Evolutionary conservation across 35 echinoderm and acorn worm species (phyloP), one percentile per base, ranked within the genome.

Genomic region (Stichopus chloronotus): DNA sequence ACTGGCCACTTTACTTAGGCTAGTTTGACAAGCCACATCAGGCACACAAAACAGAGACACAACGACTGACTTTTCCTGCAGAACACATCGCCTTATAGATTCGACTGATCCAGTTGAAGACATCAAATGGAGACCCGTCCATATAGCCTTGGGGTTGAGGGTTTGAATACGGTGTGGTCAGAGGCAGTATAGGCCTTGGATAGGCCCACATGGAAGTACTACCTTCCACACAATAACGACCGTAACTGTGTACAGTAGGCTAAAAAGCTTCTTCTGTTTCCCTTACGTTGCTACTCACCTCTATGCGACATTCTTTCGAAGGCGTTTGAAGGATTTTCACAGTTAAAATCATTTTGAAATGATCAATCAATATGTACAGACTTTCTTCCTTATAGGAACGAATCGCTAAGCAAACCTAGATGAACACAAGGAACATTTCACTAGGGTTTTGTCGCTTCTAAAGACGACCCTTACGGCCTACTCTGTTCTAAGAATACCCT

Each of bases 251-350:
- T 83, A 83, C 80, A 55, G 80, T 57, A 53, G 80, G 80, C 55
- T 83, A 57, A 6, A 12, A 83, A 57, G 9, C 80, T n/a, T 12
- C 80, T 6, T 30, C 24, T 6, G 23, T 22, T 83, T 72, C 7
- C 22, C 72, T 7, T 77, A 57, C 14, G 17, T 54, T 16, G 9
- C 13, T 25, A 19, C 90, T 91, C 55, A 91, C 90, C 90, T 91
- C 90, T 91, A 91, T 91, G 30, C 90, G 52, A 79, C 90, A 91
- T 91, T 91, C 90, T 91, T 91, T 91, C 58, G 90, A 91, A 78
- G 90, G 90, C 55, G 90, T 91, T 58, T 91, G 90, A n/a, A 91
- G 72, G 43, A 91, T 91, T 91, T 91, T 91, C 22, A 91, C 90
- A 24, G 76, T 91, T 55, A 91, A 61, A 71, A 89, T 89, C 87